A percentile compares a stretch with the other conserved stretches of the same genome.
These are phyloP conservation scores for Dicaeum eximium DNA, from an alignment of 2,113 vertebrate genomes.

Conservation along the genomic window DNA sequence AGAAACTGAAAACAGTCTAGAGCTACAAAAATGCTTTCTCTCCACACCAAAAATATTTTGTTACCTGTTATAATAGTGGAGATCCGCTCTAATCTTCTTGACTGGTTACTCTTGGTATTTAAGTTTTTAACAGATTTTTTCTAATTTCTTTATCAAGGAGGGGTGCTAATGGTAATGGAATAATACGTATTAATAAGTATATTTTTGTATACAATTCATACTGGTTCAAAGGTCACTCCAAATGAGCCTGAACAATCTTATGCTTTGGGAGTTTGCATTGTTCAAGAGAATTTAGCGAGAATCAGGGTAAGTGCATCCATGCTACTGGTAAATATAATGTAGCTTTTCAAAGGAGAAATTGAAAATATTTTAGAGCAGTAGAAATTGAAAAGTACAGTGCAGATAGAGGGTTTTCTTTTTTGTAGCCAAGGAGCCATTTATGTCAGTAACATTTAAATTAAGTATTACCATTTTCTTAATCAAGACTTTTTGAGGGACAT, in stretches of 20 bases:
- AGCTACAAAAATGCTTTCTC: neutral
- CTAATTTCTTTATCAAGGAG: neutral
- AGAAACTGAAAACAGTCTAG: neutral
- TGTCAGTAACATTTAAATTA: neutral
- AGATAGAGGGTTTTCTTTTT: neutral
- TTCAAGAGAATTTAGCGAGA: neutral
- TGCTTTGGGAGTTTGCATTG: neutral
- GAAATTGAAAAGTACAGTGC: neutral
- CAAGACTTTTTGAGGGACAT: neutral
- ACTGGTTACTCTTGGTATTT: neutral
- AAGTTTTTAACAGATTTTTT: neutral
- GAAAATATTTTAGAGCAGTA: neutral
- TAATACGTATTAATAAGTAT: neutral
- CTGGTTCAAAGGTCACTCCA: neutral
- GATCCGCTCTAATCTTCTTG: neutral
- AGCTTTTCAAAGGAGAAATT: neutral
- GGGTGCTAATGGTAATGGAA: neutral
- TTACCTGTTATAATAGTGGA: neutral
- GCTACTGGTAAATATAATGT: neutral
- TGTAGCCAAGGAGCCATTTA: neutral
- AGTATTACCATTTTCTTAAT: neutral
- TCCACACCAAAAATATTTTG: neutral
- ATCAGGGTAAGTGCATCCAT: neutral
- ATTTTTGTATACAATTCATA: neutral
- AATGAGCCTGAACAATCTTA: neutral